Evolutionary conservation across 2,113 vertebrate genomes (phyloP).

Genomic region (Carassius gibelio): DNA sequence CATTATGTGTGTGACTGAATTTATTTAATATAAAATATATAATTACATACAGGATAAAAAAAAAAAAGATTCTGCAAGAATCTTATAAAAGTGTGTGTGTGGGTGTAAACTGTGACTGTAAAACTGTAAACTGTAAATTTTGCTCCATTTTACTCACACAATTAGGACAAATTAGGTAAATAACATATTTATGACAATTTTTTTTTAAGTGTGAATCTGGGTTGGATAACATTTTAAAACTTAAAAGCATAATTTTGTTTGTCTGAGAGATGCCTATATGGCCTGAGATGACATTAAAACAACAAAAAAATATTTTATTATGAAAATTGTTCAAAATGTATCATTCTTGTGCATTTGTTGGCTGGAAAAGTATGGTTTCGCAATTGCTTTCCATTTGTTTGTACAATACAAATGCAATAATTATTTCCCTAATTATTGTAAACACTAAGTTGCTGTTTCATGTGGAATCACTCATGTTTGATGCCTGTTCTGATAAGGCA

Average conservation of each 20-base stretch:
- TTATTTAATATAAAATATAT: no score
- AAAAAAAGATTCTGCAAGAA: no score
- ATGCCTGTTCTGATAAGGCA: slow-evolving; percentile 81
- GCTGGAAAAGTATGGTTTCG: slow-evolving; percentile 44
- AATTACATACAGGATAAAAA: no score
- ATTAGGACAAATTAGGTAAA: neutral
- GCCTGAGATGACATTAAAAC: neutral
- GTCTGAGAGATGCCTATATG: neutral
- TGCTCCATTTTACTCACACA: neutral
- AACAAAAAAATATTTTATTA: neutral
- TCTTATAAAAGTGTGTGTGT: no score
- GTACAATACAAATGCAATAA: slow-evolving; percentile 79
- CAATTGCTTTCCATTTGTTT: slow-evolving; percentile 78
- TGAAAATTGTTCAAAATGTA: slow-evolving; percentile 20
- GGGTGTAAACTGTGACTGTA: no score
- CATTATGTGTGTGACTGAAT: no score
- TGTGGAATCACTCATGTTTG: slow-evolving; percentile 83
- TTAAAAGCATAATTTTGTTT: neutral
- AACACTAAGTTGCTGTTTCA: slow-evolving; percentile 82
- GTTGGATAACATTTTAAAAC: neutral
- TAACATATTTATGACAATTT: neutral
- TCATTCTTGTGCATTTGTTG: slow-evolving; percentile 32
- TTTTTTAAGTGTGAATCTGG: neutral
- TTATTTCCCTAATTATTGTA: slow-evolving; percentile 81
- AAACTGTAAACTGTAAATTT: no score